Percentiles rank a stretch among this genome's conserved stretches.
phyloP scores from a whole-genome alignment of 2,888 invertebrate genomes.

The Synergus laeviventris region DNA sequence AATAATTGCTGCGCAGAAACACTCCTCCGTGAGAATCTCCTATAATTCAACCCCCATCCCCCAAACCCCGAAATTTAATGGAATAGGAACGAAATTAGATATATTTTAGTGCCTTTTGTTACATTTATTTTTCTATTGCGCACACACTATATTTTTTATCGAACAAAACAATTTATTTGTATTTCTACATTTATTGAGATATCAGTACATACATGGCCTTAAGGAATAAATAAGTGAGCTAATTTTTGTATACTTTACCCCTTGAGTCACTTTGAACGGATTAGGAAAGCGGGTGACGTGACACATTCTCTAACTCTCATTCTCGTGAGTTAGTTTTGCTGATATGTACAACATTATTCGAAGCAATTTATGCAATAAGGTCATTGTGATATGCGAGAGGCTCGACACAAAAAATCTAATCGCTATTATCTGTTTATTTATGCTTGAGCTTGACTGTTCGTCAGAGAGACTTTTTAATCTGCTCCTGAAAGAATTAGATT shows the following conservation, averaged over 20 bases:
- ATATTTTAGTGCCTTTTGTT: constrained; percentile 14
- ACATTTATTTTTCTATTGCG: constrained; percentile 24
- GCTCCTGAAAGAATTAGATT: neutral
- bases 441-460: constrained; percentile 24
- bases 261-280: constrained; percentile 33
- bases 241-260: constrained; percentile 17
- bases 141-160: neutral
- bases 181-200: no score
- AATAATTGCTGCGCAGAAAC: constrained; percentile 18
- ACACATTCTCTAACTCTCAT: constrained; percentile 14
- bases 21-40: constrained; percentile 12
- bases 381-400: constrained; percentile 31
- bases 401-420: constrained; percentile 34
- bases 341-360: constrained; percentile 25
- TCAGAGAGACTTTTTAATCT: constrained; percentile 18
- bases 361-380: constrained; percentile 35
- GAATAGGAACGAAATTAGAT: constrained; percentile 27
- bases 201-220: no score
- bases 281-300: constrained; percentile 28
- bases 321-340: constrained; percentile 23
- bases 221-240: neutral
- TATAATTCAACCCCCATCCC: constrained; percentile 11
- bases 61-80: constrained; percentile 9
- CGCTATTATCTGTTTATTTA: constrained; percentile 40
- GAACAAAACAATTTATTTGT: no score